Evolutionary conservation across 2,888 invertebrate genomes (phyloP).

Genomic region (Galerucella pusilla): DNA sequence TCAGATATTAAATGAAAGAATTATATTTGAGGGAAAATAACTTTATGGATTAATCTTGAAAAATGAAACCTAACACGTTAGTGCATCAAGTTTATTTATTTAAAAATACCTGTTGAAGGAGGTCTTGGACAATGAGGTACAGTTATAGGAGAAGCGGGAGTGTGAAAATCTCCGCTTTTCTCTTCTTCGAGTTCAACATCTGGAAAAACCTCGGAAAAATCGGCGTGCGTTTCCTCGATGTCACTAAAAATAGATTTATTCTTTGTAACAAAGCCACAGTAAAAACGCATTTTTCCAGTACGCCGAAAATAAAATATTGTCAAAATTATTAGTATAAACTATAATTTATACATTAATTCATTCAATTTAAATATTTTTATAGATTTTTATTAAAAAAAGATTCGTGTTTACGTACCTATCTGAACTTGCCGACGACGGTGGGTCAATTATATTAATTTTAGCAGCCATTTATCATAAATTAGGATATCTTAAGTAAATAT

Average conservation of each 20-base stretch:
- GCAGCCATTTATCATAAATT: conserved; percentile 64
- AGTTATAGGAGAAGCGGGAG: conserved; percentile 79
- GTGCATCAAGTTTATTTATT: conserved; percentile 16
- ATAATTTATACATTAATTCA: conserved; percentile 21
- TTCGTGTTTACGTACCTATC: conserved; percentile 76
- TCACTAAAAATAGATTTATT: conserved; percentile 58
- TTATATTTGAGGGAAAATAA: too few species aligned
- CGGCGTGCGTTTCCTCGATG: conserved; percentile 72
- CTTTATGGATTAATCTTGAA: too few species aligned
- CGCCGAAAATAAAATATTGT: background rate
- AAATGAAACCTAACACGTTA: too few species aligned
- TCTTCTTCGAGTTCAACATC: conserved; percentile 63
- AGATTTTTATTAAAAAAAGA: conserved; percentile 12
- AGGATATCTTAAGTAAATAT: background rate
- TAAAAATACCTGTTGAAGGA: conserved; percentile 74
- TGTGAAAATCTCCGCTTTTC: conserved; percentile 67
- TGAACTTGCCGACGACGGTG: conserved; percentile 91
- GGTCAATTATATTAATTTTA: conserved; percentile 76
- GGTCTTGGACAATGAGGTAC: conserved; percentile 81
- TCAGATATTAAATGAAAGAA: too few species aligned
- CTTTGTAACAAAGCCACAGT: background rate
- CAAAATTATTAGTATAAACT: background rate
- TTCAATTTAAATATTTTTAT: conserved; percentile 22
- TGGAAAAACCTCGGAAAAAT: conserved; percentile 72
- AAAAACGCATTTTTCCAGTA: background rate